Base-by-base conservation (phyloP, 2,113 vertebrate genomes). In the Hystrix brachyura region DNA sequence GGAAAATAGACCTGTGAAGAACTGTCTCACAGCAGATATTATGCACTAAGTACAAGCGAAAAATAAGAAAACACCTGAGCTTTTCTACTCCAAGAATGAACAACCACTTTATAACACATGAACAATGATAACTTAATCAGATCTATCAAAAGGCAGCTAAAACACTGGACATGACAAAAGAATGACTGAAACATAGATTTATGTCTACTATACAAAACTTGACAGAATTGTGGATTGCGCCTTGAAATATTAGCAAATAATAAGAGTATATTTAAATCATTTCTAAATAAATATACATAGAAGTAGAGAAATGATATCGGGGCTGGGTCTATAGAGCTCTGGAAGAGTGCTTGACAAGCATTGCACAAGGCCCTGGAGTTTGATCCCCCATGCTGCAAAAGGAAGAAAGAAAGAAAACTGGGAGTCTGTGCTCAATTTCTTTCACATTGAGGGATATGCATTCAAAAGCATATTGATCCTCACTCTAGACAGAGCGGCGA, bases 221-320 rank as follows among this genome's bases (percentile, higher is more conserved):
- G 34, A 59, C 93, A 27, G 3, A 74, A 43, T 88, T 29, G 84
- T 72, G 64, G 34, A 48, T 3, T 32, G 2, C 74, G 21, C 14
- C 62, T 94, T 78, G 27, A 84, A 96, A 88, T 85, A 78, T 84
- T 87, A 87, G 21, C 32, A 95, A 95, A 60, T 76, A 46, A 69
- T 3, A 76, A 71, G 43, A 51, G 65, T 25, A 51, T 46, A 46
- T 79, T 94, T 32, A 84, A 78, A 10, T 59, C 51, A 91, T 59
- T 74, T 90, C 62, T 69, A 79, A 85, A 43, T 71, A 83, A 79
- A 57, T 46, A 59, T 34, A 82, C 13, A 69, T 21, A 32, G 74
- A 64, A 69, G 15, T 67, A 48, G 87, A 89, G 10, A 86, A 93
- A 69, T 82, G 91, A 93, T 91, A 93, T 67, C 57, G 5, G 90